Evolutionary conservation across 2,797 vertebrate genomes (phyloP), one percentile per base, ranked within the genome.

Genomic region (Typhlichthys eigenmanni): DNA sequence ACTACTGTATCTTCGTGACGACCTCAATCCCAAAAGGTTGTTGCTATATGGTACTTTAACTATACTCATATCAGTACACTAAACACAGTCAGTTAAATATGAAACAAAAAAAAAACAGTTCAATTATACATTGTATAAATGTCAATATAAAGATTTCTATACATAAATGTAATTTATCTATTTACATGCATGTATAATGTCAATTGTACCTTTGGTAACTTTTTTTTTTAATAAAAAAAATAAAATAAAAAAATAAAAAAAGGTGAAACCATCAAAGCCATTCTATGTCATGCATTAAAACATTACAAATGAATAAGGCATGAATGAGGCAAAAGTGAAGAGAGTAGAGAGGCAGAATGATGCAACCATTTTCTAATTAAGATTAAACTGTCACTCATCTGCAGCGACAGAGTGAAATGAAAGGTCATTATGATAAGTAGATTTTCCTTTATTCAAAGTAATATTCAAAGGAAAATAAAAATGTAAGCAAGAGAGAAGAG

Each of bases 291-390:
- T 87, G 71, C 82, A 86, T 84, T 74, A 67, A 68, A 79, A 77
- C 78, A 79, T 81, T 78, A 75, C 55, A 72, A 57, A 84, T 84
- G 70, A 85, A 87, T 86, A 75, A 85, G 79, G 56, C 70, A 84
- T 85, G 65, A 82, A 66, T 54, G 69, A 29, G 55, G 50, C 46
- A 56, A 54, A 51, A 76, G 51, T 56, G 14, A 51, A 8, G 24
- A 43, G 71, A 52, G 24, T 19, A 62, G 43, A 61, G 14, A 47
- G 9, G 34, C 34, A 32, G 47, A n/a, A 16, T 56, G 64, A 50
- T 65, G 38, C 48, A 71, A 43, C n/a, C 12, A 49, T 52, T 34
- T 4, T 74, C 74, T 74, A 83, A 84, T 75, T 71, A 68, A 71
- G 74, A 68, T 79, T 61, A 74, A 81, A 68, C 68, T 78, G 69